A percentile compares a stretch with the other conserved stretches of the same genome.
phyloP scores from a whole-genome alignment of 2,888 invertebrate species.

The Hoplodrina ambigua region DNA sequence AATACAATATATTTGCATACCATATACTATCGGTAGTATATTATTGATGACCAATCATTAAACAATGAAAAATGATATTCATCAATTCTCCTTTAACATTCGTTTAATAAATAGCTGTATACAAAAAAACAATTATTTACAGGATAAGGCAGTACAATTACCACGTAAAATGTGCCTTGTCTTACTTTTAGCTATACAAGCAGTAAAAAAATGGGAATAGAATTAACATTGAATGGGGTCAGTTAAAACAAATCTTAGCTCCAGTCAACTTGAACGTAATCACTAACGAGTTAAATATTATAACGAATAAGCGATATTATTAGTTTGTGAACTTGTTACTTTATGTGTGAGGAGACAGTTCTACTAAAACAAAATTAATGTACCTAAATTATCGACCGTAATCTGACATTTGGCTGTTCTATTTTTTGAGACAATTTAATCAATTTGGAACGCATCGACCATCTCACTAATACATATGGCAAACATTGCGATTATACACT shows the following conservation, averaged over 20 bases:
- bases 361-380: slow-evolving; percentile 69
- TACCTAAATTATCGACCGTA: slow-evolving; percentile 71
- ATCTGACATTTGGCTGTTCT: slow-evolving; percentile 73
- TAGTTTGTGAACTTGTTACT: slow-evolving; percentile 90
- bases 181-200: slow-evolving; percentile 89
- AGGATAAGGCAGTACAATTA: slow-evolving; percentile 89
- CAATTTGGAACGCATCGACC: slow-evolving; percentile 83
- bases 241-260: slow-evolving; percentile 83
- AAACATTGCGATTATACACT: slow-evolving; percentile 81
- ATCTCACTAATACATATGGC: slow-evolving; percentile 89
- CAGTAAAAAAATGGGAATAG: slow-evolving; percentile 87
- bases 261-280: slow-evolving; percentile 87
- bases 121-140: slow-evolving; percentile 91
- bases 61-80: slow-evolving; percentile 89
- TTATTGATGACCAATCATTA: slow-evolving; percentile 90
- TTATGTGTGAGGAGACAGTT: slow-evolving; percentile 73
- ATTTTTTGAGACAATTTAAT: slow-evolving; percentile 77
- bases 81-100: slow-evolving; percentile 89
- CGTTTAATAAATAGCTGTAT: slow-evolving; percentile 91
- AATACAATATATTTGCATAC: slow-evolving; percentile 90
- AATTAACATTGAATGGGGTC: slow-evolving; percentile 82
- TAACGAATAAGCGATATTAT: slow-evolving; percentile 87
- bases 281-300: slow-evolving; percentile 87
- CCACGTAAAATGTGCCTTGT: slow-evolving; percentile 88
- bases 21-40: slow-evolving; percentile 89